Evolutionary conservation across 2,113 vertebrate genomes (phyloP).

Genomic region (Hippocampus abdominalis): DNA sequence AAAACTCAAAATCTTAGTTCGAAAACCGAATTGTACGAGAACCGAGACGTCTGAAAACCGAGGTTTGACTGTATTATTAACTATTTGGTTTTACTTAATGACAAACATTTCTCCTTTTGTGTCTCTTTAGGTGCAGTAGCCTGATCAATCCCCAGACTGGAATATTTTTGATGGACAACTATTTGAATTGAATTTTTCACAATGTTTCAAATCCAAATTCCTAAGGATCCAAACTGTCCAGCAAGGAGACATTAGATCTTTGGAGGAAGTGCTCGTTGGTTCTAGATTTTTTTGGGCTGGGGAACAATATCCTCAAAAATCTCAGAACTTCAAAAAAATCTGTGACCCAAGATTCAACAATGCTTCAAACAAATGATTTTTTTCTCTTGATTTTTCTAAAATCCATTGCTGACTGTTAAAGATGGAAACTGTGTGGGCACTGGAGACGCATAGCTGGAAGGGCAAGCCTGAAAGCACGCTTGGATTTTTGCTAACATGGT

Average conservation of each 20-base stretch:
- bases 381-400: not conserved
- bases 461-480: not conserved
- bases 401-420: not conserved
- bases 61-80: too few relatives aligned
- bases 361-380: not conserved
- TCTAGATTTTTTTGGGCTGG: not conserved
- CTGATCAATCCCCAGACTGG: not conserved
- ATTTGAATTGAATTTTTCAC: not conserved
- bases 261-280: not conserved
- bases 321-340: not conserved
- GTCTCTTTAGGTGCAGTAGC: not conserved
- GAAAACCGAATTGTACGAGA: too few relatives aligned
- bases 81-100: not conserved
- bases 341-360: not conserved
- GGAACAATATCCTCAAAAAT: not conserved
- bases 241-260: not conserved
- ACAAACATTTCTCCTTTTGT: not conserved
- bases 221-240: not conserved
- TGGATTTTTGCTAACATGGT: not conserved
- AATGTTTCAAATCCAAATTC: not conserved
- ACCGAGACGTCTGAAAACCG: too few relatives aligned
- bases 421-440: not conserved
- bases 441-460: not conserved
- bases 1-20: too few relatives aligned
- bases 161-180: not conserved